These are phyloP conservation scores for Tapirus terrestris DNA, from an alignment of 2,113 vertebrate species.

Conservation along the genomic window DNA sequence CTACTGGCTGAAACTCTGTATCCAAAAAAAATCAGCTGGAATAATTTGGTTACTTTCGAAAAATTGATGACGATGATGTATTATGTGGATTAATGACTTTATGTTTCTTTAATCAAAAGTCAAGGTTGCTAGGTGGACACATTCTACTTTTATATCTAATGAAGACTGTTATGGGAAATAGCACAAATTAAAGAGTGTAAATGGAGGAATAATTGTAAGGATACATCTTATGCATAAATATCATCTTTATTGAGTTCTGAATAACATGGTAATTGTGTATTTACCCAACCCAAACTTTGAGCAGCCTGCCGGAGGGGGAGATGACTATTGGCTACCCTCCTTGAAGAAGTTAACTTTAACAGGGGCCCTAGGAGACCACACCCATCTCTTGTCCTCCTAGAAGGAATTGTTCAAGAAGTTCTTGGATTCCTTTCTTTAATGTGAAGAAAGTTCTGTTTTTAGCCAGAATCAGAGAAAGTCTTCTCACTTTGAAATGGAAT, in stretches of 20 bases:
- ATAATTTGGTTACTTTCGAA: slow-evolving; percentile 44
- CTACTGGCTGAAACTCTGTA: slow-evolving; percentile 1
- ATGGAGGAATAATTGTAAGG: background rate
- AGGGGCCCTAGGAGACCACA: background rate
- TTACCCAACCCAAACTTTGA: slow-evolving; percentile 15
- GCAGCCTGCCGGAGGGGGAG: background rate
- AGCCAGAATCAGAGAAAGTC: background rate
- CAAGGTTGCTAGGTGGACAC: background rate
- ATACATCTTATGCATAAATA: background rate
- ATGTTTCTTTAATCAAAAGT: background rate
- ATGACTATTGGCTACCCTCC: background rate
- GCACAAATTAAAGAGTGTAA: slow-evolving; percentile 4
- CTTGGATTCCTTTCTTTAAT: slow-evolving; percentile 3
- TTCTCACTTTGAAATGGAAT: background rate
- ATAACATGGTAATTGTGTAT: background rate
- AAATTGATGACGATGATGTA: background rate
- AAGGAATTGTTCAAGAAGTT: background rate
- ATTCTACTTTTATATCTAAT: slow-evolving; percentile 1
- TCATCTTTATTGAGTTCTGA: background rate
- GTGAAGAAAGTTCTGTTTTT: background rate
- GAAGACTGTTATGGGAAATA: background rate
- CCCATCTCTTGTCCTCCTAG: background rate
- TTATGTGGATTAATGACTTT: slow-evolving; percentile 30
- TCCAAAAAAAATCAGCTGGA: background rate
- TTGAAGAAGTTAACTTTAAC: background rate